These are phyloP conservation scores for Limosa lapponica DNA, from an alignment of 2,797 vertebrate genomes.

Conservation along the genomic window DNA sequence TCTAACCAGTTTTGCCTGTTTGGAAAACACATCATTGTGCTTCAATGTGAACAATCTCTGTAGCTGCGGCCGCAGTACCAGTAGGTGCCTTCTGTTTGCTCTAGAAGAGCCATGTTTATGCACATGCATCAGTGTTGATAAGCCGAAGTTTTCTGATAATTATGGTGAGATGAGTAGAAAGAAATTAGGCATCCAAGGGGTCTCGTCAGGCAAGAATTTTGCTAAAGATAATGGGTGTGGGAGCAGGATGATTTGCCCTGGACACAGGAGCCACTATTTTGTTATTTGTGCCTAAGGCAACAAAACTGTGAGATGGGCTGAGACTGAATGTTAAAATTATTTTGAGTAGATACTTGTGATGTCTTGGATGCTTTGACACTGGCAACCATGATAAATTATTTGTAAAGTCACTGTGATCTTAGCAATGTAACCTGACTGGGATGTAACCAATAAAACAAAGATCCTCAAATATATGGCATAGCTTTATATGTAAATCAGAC, in stretches of 20 bases:
- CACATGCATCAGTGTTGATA: rapidly evolving
- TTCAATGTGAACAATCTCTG: background rate
- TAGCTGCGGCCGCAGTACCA: background rate
- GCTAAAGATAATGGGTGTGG: no score
- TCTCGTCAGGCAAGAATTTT: no score
- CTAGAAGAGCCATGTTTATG: background rate
- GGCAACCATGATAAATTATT: background rate
- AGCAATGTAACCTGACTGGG: background rate
- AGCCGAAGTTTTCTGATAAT: background rate
- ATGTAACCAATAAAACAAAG: background rate
- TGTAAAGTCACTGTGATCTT: background rate
- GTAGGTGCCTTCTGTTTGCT: background rate
- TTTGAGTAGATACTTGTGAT: background rate
- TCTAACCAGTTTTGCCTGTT: background rate
- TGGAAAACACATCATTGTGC: background rate
- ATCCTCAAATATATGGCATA: background rate
- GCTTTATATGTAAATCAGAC: background rate
- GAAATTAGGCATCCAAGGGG: background rate
- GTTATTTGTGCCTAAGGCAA: background rate
- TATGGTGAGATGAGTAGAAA: background rate
- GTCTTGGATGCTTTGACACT: background rate
- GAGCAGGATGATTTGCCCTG: no score
- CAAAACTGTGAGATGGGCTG: background rate
- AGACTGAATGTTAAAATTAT: background rate
- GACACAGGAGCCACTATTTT: background rate